Conservation (phyloP, 2,797 vertebrate species). For the Myotis vivesi region DNA sequence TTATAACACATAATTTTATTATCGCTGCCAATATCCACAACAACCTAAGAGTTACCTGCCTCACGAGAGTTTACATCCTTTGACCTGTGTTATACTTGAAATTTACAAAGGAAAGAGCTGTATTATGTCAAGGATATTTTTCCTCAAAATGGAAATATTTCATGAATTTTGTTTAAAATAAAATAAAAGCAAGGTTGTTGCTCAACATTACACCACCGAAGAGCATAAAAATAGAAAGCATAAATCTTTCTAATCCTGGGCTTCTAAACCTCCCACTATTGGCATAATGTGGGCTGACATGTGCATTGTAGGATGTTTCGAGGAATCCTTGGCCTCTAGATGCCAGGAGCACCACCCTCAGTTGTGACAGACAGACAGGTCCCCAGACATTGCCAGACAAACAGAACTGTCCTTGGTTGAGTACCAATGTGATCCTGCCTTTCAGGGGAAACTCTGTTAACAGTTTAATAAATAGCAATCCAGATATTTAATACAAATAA, state of each 20-base stretch:
- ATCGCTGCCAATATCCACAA: background rate
- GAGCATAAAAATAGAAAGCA: background rate
- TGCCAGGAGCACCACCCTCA: background rate
- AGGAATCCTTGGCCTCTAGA: background rate
- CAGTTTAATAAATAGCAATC: background rate
- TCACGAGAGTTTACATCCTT: background rate
- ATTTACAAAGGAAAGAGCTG: background rate
- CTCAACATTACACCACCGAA: background rate
- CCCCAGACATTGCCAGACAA: background rate
- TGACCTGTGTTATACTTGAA: background rate
- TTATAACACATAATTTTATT: background rate
- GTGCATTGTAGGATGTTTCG: background rate
- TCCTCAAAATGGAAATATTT: background rate
- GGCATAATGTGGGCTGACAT: background rate
- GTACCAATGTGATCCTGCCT: background rate
- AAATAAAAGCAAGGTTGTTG: background rate
- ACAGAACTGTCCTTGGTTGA: background rate
- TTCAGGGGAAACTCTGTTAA: background rate
- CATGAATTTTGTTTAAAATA: background rate
- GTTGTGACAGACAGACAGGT: background rate
- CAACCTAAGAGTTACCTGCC: background rate
- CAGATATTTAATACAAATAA: background rate
- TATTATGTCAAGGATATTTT: background rate
- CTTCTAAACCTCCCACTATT: background rate
- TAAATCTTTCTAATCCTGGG: background rate